These are phyloP conservation scores for Nemurella pictetii DNA, from an alignment of 2,888 invertebrate species.

Conservation along the genomic window DNA sequence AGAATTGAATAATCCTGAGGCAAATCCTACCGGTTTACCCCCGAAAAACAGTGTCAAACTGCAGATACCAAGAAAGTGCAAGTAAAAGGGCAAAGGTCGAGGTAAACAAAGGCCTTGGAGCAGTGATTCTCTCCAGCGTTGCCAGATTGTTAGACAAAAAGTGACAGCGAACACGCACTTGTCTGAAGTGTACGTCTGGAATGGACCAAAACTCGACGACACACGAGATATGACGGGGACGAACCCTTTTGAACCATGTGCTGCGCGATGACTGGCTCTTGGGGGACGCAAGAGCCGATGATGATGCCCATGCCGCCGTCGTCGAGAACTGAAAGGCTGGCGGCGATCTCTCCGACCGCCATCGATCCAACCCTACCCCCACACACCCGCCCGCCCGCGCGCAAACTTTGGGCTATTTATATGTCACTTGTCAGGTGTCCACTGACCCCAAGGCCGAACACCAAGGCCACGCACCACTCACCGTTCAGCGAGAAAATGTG, in stretches of 20 bases:
- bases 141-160: not conserved
- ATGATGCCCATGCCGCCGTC: slow-evolving; percentile 65
- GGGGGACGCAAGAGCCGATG: slow-evolving; percentile 70
- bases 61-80: not conserved
- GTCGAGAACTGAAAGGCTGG: not conserved
- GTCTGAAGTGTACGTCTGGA: not conserved
- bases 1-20: not conserved
- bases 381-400: slow-evolving; percentile 41
- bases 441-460: not conserved
- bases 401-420: not conserved
- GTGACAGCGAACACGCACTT: not conserved
- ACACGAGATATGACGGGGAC: not conserved
- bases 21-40: not conserved
- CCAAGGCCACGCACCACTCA: slow-evolving; percentile 54
- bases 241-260: not conserved
- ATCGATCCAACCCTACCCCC: slow-evolving; percentile 41
- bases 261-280: slow-evolving; percentile 50
- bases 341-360: not conserved
- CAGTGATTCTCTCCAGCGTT: not conserved
- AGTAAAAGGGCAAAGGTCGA: not conserved
- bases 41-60: not conserved
- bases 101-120: not conserved
- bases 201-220: not conserved
- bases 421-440: slow-evolving; percentile 5
- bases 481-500: slow-evolving; percentile 92